Conservation (phyloP, 2,888 invertebrate species). For the Trissolcus brochymenae region DNA sequence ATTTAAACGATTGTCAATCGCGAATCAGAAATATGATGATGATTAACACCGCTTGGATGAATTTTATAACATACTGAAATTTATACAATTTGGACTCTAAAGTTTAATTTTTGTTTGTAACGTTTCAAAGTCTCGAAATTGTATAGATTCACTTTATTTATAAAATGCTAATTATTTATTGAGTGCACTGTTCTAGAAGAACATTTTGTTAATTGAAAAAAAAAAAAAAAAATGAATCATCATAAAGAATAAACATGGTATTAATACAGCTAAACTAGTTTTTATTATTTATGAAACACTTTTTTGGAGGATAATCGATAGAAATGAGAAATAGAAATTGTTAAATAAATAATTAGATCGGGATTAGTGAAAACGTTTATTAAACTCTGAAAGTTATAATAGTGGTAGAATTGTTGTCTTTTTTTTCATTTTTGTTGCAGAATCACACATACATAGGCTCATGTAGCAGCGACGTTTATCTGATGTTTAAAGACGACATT, state of each 20-base stretch:
- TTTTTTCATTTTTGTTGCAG: constrained; percentile 43
- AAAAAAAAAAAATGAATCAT: not conserved
- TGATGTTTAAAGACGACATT: not conserved
- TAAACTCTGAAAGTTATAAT: constrained; percentile 74
- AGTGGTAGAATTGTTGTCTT: constrained; percentile 68
- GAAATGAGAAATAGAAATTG: not conserved
- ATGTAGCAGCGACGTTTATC: constrained; percentile 54
- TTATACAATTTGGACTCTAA: constrained; percentile 11
- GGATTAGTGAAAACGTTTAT: constrained; percentile 73
- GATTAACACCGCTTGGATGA: not conserved
- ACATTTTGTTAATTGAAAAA: not conserved
- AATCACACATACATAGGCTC: constrained; percentile 62
- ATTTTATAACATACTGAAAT: constrained; percentile 6
- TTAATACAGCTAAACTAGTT: not conserved
- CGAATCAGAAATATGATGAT: constrained; percentile 1
- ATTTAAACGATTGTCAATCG: constrained; percentile 3
- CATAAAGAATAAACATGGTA: too few relatives aligned
- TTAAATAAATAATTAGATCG: constrained; percentile 5
- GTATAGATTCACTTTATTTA: constrained; percentile 3
- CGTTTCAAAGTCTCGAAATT: not conserved
- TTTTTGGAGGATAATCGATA: too few relatives aligned
- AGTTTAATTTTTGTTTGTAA: not conserved
- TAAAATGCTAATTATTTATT: constrained; percentile 7
- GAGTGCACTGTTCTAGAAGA: too few relatives aligned
- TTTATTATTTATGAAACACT: too few relatives aligned